These are phyloP conservation scores for Sphyrna mokarran DNA, from an alignment of 2,113 vertebrate species.

Conservation along the genomic window DNA sequence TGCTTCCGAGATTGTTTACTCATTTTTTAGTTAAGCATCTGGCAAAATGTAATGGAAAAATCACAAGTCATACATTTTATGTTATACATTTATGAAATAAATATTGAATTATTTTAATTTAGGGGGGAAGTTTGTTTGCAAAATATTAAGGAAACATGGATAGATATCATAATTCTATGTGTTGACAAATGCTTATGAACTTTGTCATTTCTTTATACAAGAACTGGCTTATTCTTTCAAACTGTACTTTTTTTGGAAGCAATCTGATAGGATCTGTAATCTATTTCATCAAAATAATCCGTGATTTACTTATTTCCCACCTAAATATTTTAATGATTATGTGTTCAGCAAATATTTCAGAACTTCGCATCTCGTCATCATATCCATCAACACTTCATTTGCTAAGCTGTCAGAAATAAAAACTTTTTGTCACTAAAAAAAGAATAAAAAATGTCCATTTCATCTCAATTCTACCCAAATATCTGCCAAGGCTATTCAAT, in stretches of 20 bases:
- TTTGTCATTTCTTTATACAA: not conserved
- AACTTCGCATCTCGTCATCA: not conserved
- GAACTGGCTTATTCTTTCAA: not conserved
- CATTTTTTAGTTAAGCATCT: not conserved
- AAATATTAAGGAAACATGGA: not conserved
- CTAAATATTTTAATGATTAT: not conserved
- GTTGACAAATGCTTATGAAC: not conserved
- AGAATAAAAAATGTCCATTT: not conserved
- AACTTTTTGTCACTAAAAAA: constrained; percentile 8
- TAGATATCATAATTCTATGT: not conserved
- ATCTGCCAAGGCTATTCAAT: not conserved
- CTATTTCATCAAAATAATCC: not conserved
- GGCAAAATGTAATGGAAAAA: not conserved
- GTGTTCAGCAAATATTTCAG: not conserved
- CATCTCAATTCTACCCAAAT: not conserved
- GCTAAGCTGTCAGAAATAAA: not conserved
- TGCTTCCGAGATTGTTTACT: not conserved
- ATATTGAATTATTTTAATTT: not conserved
- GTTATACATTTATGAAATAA: not conserved
- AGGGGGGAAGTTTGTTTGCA: not conserved
- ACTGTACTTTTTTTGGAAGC: not conserved
- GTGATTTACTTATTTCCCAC: not conserved
- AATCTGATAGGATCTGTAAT: too few relatives aligned
- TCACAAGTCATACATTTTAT: not conserved
- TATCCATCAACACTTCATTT: not conserved